Conservation (phyloP, 2,113 vertebrate genomes). For the Chitala chitala region DNA sequence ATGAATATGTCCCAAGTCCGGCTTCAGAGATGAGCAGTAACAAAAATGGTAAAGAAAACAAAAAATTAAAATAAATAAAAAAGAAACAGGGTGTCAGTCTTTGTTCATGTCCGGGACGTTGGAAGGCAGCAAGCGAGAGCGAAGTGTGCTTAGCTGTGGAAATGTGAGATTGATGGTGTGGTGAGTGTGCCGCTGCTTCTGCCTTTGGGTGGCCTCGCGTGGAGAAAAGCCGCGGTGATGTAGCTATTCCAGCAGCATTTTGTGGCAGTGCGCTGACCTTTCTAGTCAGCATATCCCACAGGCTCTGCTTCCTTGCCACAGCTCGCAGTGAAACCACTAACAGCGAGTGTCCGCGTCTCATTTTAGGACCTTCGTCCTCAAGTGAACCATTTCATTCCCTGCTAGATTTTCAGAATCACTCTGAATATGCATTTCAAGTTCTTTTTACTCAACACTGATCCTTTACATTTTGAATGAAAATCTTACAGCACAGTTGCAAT, state of each 20-base stretch:
- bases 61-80: too few relatives aligned
- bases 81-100: background rate
- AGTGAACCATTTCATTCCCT: background rate
- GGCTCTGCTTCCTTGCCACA: background rate
- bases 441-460: background rate
- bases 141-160: background rate
- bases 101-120: background rate
- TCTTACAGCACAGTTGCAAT: too few relatives aligned
- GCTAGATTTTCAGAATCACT: slow-evolving; percentile 1
- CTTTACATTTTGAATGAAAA: too few relatives aligned
- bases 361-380: slow-evolving; percentile 14
- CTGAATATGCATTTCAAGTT: background rate
- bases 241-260: slow-evolving; percentile 1
- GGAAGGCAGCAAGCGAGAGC: background rate
- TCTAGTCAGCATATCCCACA: background rate
- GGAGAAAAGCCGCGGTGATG: background rate
- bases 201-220: background rate
- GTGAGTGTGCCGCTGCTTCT: background rate
- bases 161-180: background rate
- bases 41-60: too few relatives aligned
- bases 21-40: too few relatives aligned
- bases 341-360: slow-evolving; percentile 8
- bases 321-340: slow-evolving; percentile 10
- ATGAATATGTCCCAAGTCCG: background rate
- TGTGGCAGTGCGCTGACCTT: slow-evolving; percentile 15